A percentile compares a stretch with the other conserved stretches of the same genome.
These are phyloP conservation scores for Sebastes ruberrimus DNA, from an alignment of 2,797 vertebrate genomes.

Conservation along the genomic window DNA sequence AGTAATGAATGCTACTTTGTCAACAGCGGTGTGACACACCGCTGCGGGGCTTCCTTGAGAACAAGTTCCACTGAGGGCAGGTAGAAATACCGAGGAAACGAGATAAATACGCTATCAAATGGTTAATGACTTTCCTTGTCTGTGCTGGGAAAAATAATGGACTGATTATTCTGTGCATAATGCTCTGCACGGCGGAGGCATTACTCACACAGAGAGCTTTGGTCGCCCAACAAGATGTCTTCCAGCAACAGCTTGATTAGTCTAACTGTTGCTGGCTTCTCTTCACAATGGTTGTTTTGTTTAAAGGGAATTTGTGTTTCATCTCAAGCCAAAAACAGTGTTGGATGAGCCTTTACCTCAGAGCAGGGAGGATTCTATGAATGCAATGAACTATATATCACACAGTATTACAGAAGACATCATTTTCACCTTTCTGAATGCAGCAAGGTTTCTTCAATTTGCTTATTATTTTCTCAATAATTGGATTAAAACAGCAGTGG, in stretches of 20 bases:
- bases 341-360: slow-evolving; percentile 25
- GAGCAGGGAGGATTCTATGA: not conserved
- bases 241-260: slow-evolving; percentile 35
- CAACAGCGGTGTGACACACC: slow-evolving; percentile 18
- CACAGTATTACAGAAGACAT: not conserved
- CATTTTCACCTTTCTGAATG: not conserved
- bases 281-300: slow-evolving; percentile 21
- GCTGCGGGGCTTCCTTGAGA: slow-evolving; percentile 39
- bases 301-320: not conserved
- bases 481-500: not conserved
- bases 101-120: slow-evolving; percentile 69
- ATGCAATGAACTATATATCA: slow-evolving; percentile 12
- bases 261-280: slow-evolving; percentile 4
- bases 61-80: slow-evolving; percentile 35
- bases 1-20: slow-evolving; percentile 38
- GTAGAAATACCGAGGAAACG: slow-evolving; percentile 57
- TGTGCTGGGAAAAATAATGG: slow-evolving; percentile 57
- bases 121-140: slow-evolving; percentile 69
- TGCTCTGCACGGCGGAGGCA: slow-evolving; percentile 10
- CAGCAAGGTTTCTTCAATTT: not conserved
- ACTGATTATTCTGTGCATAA: slow-evolving; percentile 50
- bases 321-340: not conserved
- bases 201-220: slow-evolving; percentile 44
- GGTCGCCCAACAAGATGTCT: slow-evolving; percentile 30
- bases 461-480: not conserved